Conservation (phyloP, 2,113 vertebrate species). For the Paraplagusia blochii region DNA sequence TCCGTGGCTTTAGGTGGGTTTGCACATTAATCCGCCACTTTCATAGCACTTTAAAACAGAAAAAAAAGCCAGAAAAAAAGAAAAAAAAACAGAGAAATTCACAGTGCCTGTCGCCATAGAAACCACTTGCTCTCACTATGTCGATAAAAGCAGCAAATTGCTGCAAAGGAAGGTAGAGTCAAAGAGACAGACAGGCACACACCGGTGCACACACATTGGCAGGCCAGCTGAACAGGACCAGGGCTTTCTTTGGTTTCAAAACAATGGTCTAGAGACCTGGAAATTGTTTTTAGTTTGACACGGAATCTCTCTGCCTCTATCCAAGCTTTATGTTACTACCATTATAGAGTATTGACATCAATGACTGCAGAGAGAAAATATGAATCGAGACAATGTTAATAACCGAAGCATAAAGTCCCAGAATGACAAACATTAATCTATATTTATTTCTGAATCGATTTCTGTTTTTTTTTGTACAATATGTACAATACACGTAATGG, state of each 20-base stretch:
- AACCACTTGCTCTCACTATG: constrained; percentile 67
- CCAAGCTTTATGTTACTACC: constrained; percentile 16
- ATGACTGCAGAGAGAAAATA: background rate
- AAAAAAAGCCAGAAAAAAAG: background rate
- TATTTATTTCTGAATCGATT: no score
- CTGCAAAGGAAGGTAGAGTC: constrained; percentile 52
- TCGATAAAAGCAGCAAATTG: constrained; percentile 68
- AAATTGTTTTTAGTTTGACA: constrained; percentile 44
- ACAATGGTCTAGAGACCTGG: constrained; percentile 48
- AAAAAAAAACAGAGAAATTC: constrained; percentile 40
- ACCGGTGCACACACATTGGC: constrained; percentile 4
- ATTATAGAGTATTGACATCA: constrained; percentile 27
- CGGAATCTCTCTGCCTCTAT: constrained; percentile 17
- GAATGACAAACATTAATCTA: no score
- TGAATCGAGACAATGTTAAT: no score
- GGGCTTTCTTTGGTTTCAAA: constrained; percentile 27
- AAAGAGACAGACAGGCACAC: constrained; percentile 30
- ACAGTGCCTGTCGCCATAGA: constrained; percentile 67
- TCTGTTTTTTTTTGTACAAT: no score
- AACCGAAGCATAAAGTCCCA: no score
- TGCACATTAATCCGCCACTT: background rate
- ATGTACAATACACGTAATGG: no score
- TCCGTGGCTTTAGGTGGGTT: background rate
- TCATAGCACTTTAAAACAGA: constrained; percentile 25
- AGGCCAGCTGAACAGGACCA: background rate